These are phyloP conservation scores for Pachypanchax playfairii DNA, from an alignment of 2,113 vertebrate genomes.

Conservation along the genomic window DNA sequence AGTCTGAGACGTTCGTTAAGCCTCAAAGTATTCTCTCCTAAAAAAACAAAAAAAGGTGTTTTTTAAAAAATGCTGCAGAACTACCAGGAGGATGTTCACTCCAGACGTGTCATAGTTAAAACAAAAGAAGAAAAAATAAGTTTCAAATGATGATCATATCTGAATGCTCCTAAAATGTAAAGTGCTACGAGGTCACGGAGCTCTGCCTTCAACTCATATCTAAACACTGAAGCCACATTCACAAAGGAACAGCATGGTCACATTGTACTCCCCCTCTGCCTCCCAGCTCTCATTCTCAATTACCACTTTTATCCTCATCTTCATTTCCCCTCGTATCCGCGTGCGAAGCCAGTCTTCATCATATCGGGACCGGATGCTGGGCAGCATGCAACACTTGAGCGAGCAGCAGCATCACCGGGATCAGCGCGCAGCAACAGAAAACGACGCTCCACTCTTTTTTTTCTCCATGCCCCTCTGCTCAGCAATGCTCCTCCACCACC, in stretches of 20 bases:
- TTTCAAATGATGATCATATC: neutral
- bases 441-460: constrained; percentile 38
- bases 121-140: no score
- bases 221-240: constrained; percentile 12
- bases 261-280: constrained; percentile 11
- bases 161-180: constrained; percentile 3
- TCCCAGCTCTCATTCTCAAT: constrained; percentile 38
- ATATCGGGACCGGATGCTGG: constrained; percentile 14
- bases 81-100: constrained; percentile 1
- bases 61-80: constrained; percentile 8
- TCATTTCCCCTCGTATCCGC: constrained; percentile 36
- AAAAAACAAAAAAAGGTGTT: no score
- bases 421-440: constrained; percentile 13
- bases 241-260: constrained; percentile 22
- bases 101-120: constrained; percentile 11
- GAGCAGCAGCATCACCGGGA: constrained; percentile 31
- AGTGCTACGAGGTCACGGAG: constrained; percentile 37
- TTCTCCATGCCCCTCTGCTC: constrained; percentile 32
- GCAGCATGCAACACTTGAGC: constrained; percentile 42
- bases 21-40: no score
- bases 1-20: neutral
- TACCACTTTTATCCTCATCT: constrained; percentile 76
- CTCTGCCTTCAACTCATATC: constrained; percentile 35
- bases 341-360: constrained; percentile 37
- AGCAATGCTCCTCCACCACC: constrained; percentile 29